Evolutionary conservation across 2,113 vertebrate genomes (phyloP), one percentile per base, ranked within the genome.

Genomic region (Euleptes europaea): DNA sequence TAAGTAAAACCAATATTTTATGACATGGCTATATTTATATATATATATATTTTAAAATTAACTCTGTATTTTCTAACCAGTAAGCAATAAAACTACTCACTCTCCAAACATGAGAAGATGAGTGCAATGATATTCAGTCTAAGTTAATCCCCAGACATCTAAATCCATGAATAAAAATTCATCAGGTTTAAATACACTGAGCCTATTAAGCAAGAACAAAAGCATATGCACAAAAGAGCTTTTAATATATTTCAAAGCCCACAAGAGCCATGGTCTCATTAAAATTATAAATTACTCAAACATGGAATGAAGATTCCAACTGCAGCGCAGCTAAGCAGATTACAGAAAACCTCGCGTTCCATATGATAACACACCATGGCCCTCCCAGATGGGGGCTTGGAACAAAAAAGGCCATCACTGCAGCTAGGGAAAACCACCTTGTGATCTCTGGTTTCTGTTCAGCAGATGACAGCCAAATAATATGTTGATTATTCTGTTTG

Each of bases 261-360:
- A 97, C 96, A 96, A 97, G 97, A 97, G 97, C 94, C 97, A 92
- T 91, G 97, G 97, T 97, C 97, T 98, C 97, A 97, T 98, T 98
- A 98, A 98, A 97, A 97, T 97, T 97, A 97, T 98, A 98, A 98
- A 99, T 99, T 98, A 98, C 97, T 98, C 97, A 98, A 98, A 98
- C 98, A 98, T 97, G 97, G 97, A 97, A 97, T 97, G 97, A 97
- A 97, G 97, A 97, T 97, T 97, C 96, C 93, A 96, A 97, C 97
- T 97, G 97, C 97, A 97, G 97, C 94, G 97, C 97, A 95, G 97
- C 97, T 98, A 99, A 99, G 98, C 97, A 98, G 98, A 98, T 99
- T 99, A 99, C 97, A 98, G 97, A 96, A 97, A 96, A 95, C 94
- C 96, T 98, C 97, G 97, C 96, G 98, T 98, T 98, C 98, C 97